Conservation (phyloP, 2,113 vertebrate genomes). For the Ondatra zibethicus region DNA sequence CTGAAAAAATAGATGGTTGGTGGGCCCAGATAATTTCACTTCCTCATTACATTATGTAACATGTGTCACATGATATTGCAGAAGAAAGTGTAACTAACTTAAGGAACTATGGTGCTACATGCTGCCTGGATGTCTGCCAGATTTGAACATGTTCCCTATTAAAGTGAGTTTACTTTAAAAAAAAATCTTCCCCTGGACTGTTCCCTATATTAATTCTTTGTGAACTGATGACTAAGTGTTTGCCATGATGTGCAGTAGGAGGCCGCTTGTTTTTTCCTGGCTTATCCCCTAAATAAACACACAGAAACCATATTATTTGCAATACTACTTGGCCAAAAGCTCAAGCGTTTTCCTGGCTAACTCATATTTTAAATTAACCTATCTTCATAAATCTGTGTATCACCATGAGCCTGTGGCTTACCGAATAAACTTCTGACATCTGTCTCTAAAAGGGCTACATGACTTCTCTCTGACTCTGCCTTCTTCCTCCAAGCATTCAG, state of each 20-base stretch:
- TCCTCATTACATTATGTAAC: neutral
- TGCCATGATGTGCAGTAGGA: neutral
- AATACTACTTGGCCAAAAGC: no score
- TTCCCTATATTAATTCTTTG: slow-evolving; percentile 38
- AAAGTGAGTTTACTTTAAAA: neutral
- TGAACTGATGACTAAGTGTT: slow-evolving; percentile 71
- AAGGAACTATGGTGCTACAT: neutral
- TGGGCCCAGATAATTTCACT: neutral
- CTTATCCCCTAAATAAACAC: no score
- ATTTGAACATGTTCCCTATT: neutral
- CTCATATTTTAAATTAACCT: no score
- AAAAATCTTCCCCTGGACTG: neutral
- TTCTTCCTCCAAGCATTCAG: no score
- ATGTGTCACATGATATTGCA: neutral
- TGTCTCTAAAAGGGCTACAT: no score
- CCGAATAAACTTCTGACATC: no score
- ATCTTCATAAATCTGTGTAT: no score
- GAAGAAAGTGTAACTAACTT: neutral
- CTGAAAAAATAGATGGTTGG: neutral
- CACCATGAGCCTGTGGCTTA: no score
- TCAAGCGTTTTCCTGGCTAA: no score
- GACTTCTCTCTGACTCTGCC: no score
- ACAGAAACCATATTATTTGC: no score
- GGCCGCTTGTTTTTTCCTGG: no score
- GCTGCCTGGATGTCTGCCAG: neutral